phyloP scores from a whole-genome alignment of 2,113 vertebrate genomes.

The Bettongia penicillata region DNA sequence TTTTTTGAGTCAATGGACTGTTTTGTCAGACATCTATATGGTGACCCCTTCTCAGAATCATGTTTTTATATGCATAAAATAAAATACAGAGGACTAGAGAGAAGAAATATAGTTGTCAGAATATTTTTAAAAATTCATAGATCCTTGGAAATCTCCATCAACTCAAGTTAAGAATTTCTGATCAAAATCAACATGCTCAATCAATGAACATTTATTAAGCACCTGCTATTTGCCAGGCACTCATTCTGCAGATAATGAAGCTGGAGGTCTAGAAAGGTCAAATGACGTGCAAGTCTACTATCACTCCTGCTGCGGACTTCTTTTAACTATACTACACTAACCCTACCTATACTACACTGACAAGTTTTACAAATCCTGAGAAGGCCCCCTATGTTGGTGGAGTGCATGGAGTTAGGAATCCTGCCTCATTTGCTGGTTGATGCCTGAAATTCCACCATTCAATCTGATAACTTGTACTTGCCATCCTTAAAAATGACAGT shows the following conservation, averaged over 20 bases:
- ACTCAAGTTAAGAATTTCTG: background rate
- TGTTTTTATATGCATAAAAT: background rate
- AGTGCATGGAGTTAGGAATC: background rate
- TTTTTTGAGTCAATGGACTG: background rate
- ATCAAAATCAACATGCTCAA: background rate
- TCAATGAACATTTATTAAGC: background rate
- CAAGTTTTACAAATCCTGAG: background rate
- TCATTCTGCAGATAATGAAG: background rate
- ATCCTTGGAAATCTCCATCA: background rate
- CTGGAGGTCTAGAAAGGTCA: background rate
- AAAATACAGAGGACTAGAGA: background rate
- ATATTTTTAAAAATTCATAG: background rate
- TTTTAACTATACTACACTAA: background rate
- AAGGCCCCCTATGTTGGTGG: background rate
- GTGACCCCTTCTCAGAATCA: background rate
- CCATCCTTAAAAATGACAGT: constrained; percentile 2
- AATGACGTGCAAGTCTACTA: background rate
- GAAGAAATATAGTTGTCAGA: background rate
- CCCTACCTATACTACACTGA: too few species aligned
- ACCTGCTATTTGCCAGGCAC: background rate
- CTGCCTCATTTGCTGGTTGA: background rate
- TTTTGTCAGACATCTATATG: background rate
- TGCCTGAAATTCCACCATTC: background rate
- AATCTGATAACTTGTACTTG: constrained; percentile 5
- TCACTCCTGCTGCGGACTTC: background rate